These are phyloP conservation scores for Pipistrellus nathusii DNA, from an alignment of 2,797 vertebrate species.

Conservation along the genomic window DNA sequence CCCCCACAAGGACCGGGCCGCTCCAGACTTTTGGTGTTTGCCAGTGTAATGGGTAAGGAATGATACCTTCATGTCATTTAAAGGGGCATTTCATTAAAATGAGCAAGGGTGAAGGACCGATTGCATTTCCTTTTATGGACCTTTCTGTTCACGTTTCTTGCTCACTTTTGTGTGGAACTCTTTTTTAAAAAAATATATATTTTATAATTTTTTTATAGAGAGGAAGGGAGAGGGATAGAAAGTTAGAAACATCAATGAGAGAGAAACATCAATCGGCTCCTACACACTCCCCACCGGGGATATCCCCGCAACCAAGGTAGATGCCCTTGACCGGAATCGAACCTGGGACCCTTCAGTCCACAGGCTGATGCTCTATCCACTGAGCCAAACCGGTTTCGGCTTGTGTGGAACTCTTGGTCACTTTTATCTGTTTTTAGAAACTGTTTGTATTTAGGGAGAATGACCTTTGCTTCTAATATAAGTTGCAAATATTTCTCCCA, in stretches of 20 bases:
- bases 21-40: not conserved
- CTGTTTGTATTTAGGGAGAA: not conserved
- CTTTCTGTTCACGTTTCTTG: not conserved
- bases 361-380: too few relatives aligned
- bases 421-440: not conserved
- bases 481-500: not conserved
- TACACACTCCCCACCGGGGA: too few relatives aligned
- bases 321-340: too few relatives aligned
- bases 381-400: too few relatives aligned
- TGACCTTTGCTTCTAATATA: not conserved
- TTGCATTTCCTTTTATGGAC: not conserved
- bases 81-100: not conserved
- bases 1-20: fast-evolving
- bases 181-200: too few relatives aligned
- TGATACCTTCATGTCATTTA: not conserved
- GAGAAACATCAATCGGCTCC: too few relatives aligned
- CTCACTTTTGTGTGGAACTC: not conserved
- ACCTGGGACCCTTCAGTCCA: too few relatives aligned
- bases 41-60: not conserved
- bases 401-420: not conserved
- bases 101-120: not conserved
- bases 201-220: too few relatives aligned
- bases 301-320: too few relatives aligned
- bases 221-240: too few relatives aligned
- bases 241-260: too few relatives aligned